phyloP scores from a whole-genome alignment of 1,140 invertebrate species.

The Ctenoplectra terminalis region DNA sequence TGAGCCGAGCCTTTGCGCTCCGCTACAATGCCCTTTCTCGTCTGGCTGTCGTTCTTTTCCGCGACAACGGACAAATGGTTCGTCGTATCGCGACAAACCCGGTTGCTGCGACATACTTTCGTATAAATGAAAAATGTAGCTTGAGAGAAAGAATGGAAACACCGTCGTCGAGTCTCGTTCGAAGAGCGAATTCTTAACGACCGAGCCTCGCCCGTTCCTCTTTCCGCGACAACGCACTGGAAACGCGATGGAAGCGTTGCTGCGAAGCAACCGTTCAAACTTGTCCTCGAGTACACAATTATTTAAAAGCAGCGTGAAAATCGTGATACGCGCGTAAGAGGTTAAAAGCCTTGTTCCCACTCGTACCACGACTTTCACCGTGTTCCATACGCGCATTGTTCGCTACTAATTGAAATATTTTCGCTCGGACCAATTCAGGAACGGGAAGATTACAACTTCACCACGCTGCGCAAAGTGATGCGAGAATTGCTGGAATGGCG shows the following conservation, averaged over 20 bases:
- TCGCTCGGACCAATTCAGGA: slow-evolving; percentile 84
- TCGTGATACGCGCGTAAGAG: background rate
- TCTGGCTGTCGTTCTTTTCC: background rate
- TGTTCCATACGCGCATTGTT: too few species aligned
- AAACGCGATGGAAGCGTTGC: background rate
- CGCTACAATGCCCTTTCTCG: background rate
- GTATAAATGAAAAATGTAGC: slow-evolving; percentile 26
- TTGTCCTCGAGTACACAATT: background rate
- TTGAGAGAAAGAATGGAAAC: background rate
- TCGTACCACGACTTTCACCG: background rate
- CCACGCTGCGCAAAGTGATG: slow-evolving; percentile 93
- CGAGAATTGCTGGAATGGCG: slow-evolving; percentile 93
- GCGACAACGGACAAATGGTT: background rate
- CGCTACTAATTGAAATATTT: background rate
- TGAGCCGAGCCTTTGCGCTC: slow-evolving; percentile 54
- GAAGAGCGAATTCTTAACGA: background rate
- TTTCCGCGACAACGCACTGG: background rate
- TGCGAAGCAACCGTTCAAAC: background rate
- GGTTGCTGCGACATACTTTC: background rate
- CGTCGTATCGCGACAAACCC: too few species aligned
- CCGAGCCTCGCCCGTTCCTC: too few species aligned
- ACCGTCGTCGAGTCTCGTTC: too few species aligned
- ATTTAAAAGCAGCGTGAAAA: background rate
- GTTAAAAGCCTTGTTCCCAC: background rate
- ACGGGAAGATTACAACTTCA: slow-evolving; percentile 91